A percentile compares a stretch with the other conserved stretches of the same genome.
These are phyloP conservation scores for Okamejei kenojei DNA, from an alignment of 2,797 vertebrate genomes.

Conservation along the genomic window DNA sequence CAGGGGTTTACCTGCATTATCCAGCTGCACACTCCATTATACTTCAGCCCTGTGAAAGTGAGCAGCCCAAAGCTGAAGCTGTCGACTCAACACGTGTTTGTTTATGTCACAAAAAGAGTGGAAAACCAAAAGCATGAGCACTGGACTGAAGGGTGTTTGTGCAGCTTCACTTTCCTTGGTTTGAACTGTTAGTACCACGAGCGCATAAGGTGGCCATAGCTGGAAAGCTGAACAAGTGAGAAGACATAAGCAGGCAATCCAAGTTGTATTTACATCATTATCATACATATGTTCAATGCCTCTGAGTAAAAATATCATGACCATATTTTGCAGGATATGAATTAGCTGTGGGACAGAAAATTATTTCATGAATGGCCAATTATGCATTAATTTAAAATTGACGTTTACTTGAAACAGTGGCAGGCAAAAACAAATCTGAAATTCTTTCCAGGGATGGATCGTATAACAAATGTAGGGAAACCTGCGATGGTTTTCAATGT, in stretches of 20 bases:
- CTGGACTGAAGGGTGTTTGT: background rate
- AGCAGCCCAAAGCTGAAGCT: background rate
- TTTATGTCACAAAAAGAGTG: background rate
- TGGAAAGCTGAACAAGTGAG: background rate
- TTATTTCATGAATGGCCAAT: background rate
- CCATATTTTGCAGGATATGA: background rate
- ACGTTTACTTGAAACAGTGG: background rate
- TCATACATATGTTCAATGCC: background rate
- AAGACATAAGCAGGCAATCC: background rate
- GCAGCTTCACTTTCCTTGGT: background rate
- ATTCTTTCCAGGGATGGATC: background rate
- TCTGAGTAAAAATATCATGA: background rate
- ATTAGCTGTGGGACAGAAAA: background rate
- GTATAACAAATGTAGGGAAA: background rate
- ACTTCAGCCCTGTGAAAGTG: background rate
- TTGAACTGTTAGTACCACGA: background rate
- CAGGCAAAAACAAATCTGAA: background rate
- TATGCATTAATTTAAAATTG: background rate
- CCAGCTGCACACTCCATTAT: background rate
- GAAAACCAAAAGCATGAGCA: background rate
- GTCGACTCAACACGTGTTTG: background rate
- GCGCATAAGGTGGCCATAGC: background rate
- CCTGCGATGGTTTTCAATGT: background rate
- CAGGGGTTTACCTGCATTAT: background rate
- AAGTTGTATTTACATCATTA: background rate